Evolutionary conservation across 2,888 invertebrate genomes (phyloP), one percentile per base, ranked within the genome.

Genomic region (Sinelater perroti): DNA sequence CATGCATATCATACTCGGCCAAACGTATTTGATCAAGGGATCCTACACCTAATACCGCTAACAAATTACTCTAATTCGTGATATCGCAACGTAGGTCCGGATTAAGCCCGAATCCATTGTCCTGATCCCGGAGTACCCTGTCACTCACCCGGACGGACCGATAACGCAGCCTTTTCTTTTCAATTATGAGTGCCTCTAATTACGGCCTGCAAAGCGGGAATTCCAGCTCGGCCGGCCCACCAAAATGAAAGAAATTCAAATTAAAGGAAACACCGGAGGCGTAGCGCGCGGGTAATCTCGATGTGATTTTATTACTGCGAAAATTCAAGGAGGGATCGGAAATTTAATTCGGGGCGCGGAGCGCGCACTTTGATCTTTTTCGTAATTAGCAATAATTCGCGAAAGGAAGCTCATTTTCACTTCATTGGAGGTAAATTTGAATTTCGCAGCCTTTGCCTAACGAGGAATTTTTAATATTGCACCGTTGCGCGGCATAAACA

Each of bases 331-430:
- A 33, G 36, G 45, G 36, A 35, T 49, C 20, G 26, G 28, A 46
- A 46, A 54, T 54, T 54, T 54, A 54, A 46, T 45, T 38, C 42
- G n/a, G 17, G 30, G 35, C 11, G 20, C 28, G 30, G 30, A 49
- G 36, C 7, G 13, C 10, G 30, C 16, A 20, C 55, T 56, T 56
- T 56, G 55, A 56, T 56, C 55, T 56, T 17, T 33, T 38, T 47
- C 18, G 35, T 56, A 49, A 56, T 56, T 56, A 49, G 42, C 24
- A 56, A 47, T 47, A 56, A 56, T 56, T 49, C 14, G 30, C 17
- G 35, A 56, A 56, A 42, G 17, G 55, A 42, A 49, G 40, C 42
- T 49, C 10, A 56, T 56, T 49, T 56, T 40, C 55, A 40, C 55
- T 47, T 55, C 47, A 55, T 55, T 55, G 47, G 40, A 38, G 47